phyloP scores from a whole-genome alignment of 2,113 vertebrate species.

The Myrmophylax atrothorax region DNA sequence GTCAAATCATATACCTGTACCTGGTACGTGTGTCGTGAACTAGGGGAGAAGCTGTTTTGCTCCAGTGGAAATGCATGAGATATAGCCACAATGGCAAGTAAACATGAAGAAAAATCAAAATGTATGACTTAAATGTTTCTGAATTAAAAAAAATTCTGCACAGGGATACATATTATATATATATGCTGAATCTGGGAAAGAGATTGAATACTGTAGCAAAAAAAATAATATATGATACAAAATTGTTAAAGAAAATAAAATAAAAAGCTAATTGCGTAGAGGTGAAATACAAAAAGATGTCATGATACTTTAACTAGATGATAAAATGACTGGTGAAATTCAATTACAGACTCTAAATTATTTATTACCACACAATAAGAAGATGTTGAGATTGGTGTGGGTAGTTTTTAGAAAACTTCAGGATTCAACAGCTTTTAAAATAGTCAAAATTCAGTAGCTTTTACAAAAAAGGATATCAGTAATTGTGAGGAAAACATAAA shows the following conservation, averaged over 20 bases:
- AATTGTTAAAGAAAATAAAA: background rate
- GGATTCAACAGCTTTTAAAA: background rate
- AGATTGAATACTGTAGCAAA: background rate
- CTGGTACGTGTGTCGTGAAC: background rate
- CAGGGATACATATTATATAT: background rate
- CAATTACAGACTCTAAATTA: background rate
- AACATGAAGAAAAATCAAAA: background rate
- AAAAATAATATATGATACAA: background rate
- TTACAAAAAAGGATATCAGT: background rate
- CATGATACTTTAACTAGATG: background rate
- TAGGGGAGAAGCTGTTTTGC: background rate
- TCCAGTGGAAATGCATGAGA: background rate
- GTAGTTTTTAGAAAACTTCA: background rate
- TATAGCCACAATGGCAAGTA: background rate
- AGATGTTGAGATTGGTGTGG: background rate
- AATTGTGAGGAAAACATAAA: background rate
- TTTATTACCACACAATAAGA: background rate
- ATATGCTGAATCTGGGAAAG: background rate
- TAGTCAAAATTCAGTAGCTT: background rate
- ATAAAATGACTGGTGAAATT: background rate
- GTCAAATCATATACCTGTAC: background rate
- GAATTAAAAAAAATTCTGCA: background rate
- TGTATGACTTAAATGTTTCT: background rate
- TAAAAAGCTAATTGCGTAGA: background rate
- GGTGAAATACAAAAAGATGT: background rate